Evolutionary conservation across 2,888 invertebrate species (phyloP).

Genomic region (Metallyticus violacea): DNA sequence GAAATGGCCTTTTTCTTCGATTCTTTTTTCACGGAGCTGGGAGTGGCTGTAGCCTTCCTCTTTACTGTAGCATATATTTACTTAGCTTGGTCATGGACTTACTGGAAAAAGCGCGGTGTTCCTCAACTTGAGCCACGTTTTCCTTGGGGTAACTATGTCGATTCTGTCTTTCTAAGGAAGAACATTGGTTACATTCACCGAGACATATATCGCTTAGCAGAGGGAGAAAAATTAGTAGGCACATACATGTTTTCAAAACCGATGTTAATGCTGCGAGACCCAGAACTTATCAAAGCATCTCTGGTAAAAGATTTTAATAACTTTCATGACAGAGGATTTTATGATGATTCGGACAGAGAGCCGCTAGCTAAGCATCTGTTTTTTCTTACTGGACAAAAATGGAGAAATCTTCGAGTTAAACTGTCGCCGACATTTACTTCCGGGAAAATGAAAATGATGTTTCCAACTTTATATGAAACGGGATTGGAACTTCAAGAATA

Average conservation of each 20-base stretch:
- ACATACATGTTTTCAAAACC: slow-evolving; percentile 45
- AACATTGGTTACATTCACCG: slow-evolving; percentile 61
- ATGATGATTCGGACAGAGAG: slow-evolving; percentile 58
- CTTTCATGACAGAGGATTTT: slow-evolving; percentile 64
- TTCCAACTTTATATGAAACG: slow-evolving; percentile 56
- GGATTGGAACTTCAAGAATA: slow-evolving; percentile 53
- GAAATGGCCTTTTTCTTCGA: background rate
- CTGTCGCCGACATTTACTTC: slow-evolving; percentile 66
- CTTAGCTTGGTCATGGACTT: slow-evolving; percentile 38
- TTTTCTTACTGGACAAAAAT: slow-evolving; percentile 55
- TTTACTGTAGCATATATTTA: background rate
- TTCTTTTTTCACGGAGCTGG: background rate
- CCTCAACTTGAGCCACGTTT: slow-evolving; percentile 55
- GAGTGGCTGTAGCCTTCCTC: background rate
- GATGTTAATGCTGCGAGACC: slow-evolving; percentile 59
- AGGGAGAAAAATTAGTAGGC: slow-evolving; percentile 23
- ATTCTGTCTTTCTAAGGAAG: slow-evolving; percentile 53
- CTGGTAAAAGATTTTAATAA: slow-evolving; percentile 60
- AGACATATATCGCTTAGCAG: slow-evolving; percentile 53
- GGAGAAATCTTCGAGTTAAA: slow-evolving; percentile 61
- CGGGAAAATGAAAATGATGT: slow-evolving; percentile 65
- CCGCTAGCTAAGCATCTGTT: slow-evolving; percentile 60
- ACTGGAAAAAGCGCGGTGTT: slow-evolving; percentile 60
- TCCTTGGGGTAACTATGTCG: slow-evolving; percentile 61
- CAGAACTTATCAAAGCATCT: slow-evolving; percentile 55